Conservation (phyloP, 1,140 invertebrate genomes). For the Brachionus rubens region DNA sequence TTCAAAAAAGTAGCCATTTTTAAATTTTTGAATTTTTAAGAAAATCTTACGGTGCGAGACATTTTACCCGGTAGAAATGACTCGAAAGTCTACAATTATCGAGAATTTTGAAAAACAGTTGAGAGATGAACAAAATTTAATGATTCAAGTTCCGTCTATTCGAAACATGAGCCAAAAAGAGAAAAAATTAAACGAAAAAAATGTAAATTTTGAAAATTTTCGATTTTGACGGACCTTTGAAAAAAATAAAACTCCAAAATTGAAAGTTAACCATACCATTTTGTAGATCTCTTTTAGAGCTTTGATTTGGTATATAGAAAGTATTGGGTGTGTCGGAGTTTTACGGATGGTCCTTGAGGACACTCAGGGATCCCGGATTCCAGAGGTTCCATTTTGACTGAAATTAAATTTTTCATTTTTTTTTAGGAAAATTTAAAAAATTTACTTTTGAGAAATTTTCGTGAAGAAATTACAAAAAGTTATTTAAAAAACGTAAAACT, state of each 20-base stretch:
- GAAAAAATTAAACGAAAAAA: neutral
- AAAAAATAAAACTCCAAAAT: too few relatives aligned
- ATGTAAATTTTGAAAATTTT: neutral
- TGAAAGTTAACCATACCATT: too few relatives aligned
- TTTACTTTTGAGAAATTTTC: neutral
- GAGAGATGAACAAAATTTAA: constrained; percentile 14
- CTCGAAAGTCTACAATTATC: neutral
- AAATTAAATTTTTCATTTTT: too few relatives aligned
- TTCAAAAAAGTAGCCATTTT: neutral
- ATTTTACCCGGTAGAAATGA: constrained; percentile 7
- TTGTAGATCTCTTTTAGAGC: too few relatives aligned
- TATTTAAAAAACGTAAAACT: constrained; percentile 3
- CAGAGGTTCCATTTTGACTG: too few relatives aligned
- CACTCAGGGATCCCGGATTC: too few relatives aligned
- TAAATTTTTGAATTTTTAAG: neutral
- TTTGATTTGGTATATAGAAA: too few relatives aligned
- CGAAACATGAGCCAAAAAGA: neutral
- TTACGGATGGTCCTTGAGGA: too few relatives aligned
- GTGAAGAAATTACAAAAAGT: constrained; percentile 19
- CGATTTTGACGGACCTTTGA: too few relatives aligned
- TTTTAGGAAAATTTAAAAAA: neutral
- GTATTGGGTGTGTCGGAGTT: too few relatives aligned
- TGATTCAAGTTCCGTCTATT: constrained; percentile 28
- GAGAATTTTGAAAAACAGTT: constrained; percentile 29
- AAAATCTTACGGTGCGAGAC: neutral